Evolutionary conservation across 2,797 vertebrate species (phyloP), one percentile per base, ranked within the genome.

Genomic region (Neosilurus mollespiculum): DNA sequence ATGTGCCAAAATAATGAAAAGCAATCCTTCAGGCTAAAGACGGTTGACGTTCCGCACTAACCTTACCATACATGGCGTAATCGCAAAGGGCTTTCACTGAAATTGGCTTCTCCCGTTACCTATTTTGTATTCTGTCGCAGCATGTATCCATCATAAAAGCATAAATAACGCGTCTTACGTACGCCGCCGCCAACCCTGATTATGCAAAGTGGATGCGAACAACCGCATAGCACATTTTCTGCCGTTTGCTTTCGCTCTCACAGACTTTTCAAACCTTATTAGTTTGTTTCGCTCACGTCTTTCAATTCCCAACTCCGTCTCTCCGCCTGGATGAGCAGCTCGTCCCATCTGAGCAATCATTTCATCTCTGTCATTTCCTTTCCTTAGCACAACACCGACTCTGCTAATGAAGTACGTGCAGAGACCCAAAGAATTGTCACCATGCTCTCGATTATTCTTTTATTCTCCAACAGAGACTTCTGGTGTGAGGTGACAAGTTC

Each of bases 1-100:
- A 75, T 34, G 34, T 16, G n/a, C 64, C 20, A 26, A 77, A 85
- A 80, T 54, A 34, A 83, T 79, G 67, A 61, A 53, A 62, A 83
- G 53, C 54, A 62, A 53, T 62, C 66, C 76, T 15, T 26, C 18
- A 9, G 58, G 64, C 43, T 85, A 81, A 81, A 77, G 76, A 78
- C 26, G 71, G 71, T 18, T 51, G 30, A 26, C 8, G 53, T 59
- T 67, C n/a, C 10, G 10, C 9, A 53, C 62, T 51, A 30, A 75
- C 12, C 16, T 69, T 81, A 69, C 83, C 83, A 85, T 81, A 85
- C 58, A 85, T 77, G 79, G 79, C 62, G 11, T 43, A 77, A 76
- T 15, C 34, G 64, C 8, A 30, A 69, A 34, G 49, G 2, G 10
- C 10, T 1, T 51, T 10, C 61, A 54, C 62, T 59, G 10, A 59